A percentile compares a stretch with the other conserved stretches of the same genome.
These are phyloP conservation scores for Dryomyza anilis DNA, from an alignment of 2,888 invertebrate genomes.

Conservation along the genomic window DNA sequence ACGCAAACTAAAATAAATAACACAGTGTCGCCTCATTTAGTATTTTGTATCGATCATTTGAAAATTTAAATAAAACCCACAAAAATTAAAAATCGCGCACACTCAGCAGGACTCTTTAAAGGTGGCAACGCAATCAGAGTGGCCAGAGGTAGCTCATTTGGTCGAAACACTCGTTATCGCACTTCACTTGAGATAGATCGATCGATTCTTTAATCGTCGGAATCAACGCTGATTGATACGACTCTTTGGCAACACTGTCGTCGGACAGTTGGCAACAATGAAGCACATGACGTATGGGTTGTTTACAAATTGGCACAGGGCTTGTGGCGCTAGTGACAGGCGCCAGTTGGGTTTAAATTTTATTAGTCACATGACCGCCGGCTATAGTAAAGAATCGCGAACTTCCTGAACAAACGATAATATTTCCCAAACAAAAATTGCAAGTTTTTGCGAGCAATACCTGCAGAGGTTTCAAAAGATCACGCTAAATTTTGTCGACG, in stretches of 20 bases:
- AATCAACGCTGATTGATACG: slow-evolving; percentile 1
- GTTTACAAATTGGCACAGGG: not conserved
- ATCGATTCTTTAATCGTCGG: slow-evolving; percentile 24
- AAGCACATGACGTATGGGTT: not conserved
- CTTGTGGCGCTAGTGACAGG: not conserved
- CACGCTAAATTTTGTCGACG: too few relatives aligned
- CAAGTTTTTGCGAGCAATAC: not conserved
- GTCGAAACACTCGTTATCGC: slow-evolving; percentile 3
- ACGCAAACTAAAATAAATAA: too few relatives aligned
- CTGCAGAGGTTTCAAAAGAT: too few relatives aligned
- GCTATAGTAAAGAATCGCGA: too few relatives aligned
- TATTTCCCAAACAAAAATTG: not conserved
- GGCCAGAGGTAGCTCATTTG: too few relatives aligned
- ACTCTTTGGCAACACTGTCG: not conserved
- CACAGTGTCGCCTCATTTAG: too few relatives aligned
- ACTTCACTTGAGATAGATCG: slow-evolving; percentile 39
- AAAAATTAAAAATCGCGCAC: too few relatives aligned
- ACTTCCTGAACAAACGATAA: not conserved
- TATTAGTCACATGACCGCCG: not conserved
- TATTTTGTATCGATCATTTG: too few relatives aligned
- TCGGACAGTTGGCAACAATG: too few relatives aligned
- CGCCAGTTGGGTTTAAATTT: not conserved
- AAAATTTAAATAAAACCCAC: too few relatives aligned
- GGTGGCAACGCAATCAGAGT: too few relatives aligned
- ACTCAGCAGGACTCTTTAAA: too few relatives aligned